Percentiles rank a stretch among this genome's conserved stretches.
These are phyloP conservation scores for Emys orbicularis DNA, from an alignment of 2,797 vertebrate genomes.

Conservation along the genomic window DNA sequence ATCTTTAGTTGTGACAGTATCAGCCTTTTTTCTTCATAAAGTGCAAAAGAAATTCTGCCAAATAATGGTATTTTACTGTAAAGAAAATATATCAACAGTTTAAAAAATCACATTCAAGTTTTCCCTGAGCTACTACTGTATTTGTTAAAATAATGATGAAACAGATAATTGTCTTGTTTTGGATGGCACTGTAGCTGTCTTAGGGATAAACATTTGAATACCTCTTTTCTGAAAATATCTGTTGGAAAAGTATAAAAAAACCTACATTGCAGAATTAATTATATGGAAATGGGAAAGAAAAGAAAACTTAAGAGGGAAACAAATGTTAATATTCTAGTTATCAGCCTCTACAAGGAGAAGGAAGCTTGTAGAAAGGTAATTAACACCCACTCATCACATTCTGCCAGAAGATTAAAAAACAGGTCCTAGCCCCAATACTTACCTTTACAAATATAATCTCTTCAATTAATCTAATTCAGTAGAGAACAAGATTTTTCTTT, in stretches of 20 bases:
- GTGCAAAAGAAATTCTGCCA: background rate
- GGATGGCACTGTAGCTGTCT: background rate
- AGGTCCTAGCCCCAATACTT: slow-evolving; percentile 41
- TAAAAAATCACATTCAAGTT: background rate
- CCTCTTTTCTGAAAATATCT: background rate
- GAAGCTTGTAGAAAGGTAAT: slow-evolving; percentile 46
- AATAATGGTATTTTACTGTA: background rate
- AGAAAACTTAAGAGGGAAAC: slow-evolving; percentile 36
- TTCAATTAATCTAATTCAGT: slow-evolving; percentile 58
- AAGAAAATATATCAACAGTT: background rate
- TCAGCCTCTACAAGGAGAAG: slow-evolving; percentile 49
- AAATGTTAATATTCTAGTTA: slow-evolving; percentile 66
- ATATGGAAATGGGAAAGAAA: slow-evolving; percentile 19
- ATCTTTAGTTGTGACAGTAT: background rate
- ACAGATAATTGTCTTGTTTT: background rate
- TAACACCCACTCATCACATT: slow-evolving; percentile 62
- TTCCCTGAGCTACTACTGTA: background rate
- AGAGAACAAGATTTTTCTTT: slow-evolving; percentile 40
- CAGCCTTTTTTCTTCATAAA: background rate
- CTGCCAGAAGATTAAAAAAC: slow-evolving; percentile 58
- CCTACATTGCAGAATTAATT: background rate
- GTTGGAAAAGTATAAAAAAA: background rate
- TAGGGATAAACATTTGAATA: background rate
- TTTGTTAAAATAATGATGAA: background rate
- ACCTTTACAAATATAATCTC: slow-evolving; percentile 61